Evolutionary conservation across 1,140 invertebrate species (phyloP).

Genomic region (Drosophila orena): DNA sequence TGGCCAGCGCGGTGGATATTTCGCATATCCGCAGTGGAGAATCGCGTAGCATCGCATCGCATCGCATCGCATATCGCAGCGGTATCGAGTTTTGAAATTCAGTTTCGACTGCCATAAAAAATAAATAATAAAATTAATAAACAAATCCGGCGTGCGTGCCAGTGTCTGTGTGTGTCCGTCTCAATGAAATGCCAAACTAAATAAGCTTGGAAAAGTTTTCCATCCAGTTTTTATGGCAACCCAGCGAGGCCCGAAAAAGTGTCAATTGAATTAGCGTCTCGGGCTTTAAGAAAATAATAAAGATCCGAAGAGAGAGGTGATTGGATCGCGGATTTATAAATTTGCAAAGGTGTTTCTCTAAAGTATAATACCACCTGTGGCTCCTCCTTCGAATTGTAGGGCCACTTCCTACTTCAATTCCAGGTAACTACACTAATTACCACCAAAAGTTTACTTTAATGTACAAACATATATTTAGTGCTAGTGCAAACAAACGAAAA

Average conservation of each 20-base stretch:
- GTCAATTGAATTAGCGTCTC: conserved; percentile 78
- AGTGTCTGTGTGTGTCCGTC: conserved; percentile 37
- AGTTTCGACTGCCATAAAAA: conserved; percentile 33
- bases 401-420: conserved; percentile 1
- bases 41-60: not conserved
- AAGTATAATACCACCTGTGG: conserved; percentile 18
- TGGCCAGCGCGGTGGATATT: conserved; percentile 76
- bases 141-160: conserved; percentile 38
- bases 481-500: conserved; percentile 1
- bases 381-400: conserved; percentile 13
- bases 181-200: conserved; percentile 65
- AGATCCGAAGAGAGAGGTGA: conserved; percentile 41
- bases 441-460: conserved; percentile 20
- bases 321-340: conserved; percentile 2
- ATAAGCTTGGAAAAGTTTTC: conserved; percentile 66
- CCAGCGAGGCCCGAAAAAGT: conserved; percentile 39
- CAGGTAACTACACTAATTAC: conserved; percentile 37
- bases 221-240: conserved; percentile 54
- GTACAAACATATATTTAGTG: conserved; percentile 4
- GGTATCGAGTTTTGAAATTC: conserved; percentile 13
- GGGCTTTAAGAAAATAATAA: conserved; percentile 21
- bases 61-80: conserved; percentile 26
- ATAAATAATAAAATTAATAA: conserved; percentile 49
- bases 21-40: conserved; percentile 42
- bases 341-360: not conserved